Evolutionary conservation across 1,140 invertebrate species (phyloP).

Genomic region (Pseudomyrmex cubaensis): DNA sequence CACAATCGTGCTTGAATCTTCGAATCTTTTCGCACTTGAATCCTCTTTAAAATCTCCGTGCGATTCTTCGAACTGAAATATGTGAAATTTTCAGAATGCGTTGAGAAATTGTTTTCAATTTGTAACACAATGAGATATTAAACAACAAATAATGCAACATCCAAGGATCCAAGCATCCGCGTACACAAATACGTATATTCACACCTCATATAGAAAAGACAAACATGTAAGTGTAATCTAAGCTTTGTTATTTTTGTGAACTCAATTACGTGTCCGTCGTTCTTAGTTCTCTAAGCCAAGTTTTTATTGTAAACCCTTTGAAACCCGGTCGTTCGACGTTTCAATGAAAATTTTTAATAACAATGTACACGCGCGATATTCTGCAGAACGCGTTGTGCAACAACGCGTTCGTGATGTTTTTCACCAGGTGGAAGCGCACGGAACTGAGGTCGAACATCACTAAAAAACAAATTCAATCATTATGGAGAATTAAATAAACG

Average conservation of each 20-base stretch:
- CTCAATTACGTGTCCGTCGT: slow-evolving; percentile 27
- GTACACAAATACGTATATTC: slow-evolving; percentile 50
- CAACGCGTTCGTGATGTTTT: too few relatives aligned
- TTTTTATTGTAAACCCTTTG: slow-evolving; percentile 44
- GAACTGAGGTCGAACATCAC: too few relatives aligned
- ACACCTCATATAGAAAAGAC: slow-evolving; percentile 46
- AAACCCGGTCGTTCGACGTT: slow-evolving; percentile 13
- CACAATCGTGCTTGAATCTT: background rate
- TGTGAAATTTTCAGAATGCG: background rate
- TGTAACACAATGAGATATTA: slow-evolving; percentile 15
- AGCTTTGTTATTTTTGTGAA: slow-evolving; percentile 58
- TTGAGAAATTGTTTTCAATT: slow-evolving; percentile 11
- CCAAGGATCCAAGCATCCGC: slow-evolving; percentile 55
- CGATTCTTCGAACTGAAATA: slow-evolving; percentile 8
- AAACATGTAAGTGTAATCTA: slow-evolving; percentile 50
- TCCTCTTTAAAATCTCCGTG: background rate
- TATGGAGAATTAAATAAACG: too few relatives aligned
- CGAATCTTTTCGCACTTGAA: background rate
- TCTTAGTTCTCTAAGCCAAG: background rate
- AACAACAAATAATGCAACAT: slow-evolving; percentile 18
- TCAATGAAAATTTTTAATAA: background rate
- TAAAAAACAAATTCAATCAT: too few relatives aligned
- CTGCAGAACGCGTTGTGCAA: too few relatives aligned
- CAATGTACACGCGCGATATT: background rate
- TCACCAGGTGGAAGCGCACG: too few relatives aligned